Base-by-base conservation (phyloP, 2,797 vertebrate species). In the Uromys caudimaculatus region DNA sequence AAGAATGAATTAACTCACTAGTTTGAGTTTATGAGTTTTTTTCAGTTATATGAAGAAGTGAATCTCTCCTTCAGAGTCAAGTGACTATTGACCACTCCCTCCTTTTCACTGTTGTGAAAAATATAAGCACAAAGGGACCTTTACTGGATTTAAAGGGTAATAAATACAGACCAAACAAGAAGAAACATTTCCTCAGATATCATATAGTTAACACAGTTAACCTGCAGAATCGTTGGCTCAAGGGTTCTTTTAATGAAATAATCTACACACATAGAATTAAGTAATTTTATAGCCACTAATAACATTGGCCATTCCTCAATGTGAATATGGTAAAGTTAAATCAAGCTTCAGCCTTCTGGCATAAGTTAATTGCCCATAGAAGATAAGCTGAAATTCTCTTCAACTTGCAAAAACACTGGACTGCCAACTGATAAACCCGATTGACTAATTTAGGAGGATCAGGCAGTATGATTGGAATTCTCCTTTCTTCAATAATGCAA, bases 121-220 rank as follows among this genome's bases (percentile, higher is more conserved):
- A 95, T 95, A 95, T 76, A 93, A 97, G 89, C 96, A 89, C 58
- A 67, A 82, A 92, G 85, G 71, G 92, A 97, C 54, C 1, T 11
- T 94, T 47, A 75, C 0, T 82, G 83, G 38, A 97, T 75, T 97
- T 96, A 97, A 96, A 94, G 38, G 41, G 78, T 35, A 92, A 94
- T 96, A 97, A 97, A 97, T 95, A 73, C 0, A 96, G 88, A 92
- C 67, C 67, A 94, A 98, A 95, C 89, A 94, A 94, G 93, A 96
- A 91, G 73, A 96, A 95, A 88, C 96, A 92, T 91, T 96, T 97
- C 89, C 89, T 94, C 64, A 95, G 47, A 91, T n/a, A 91, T 69
- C 56, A 88, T 87, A 95, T 41, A 95, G 86, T 97, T 91, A 96
- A 76, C 88, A 96, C 32, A 93, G 78, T 95, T 90, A 95, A 97